A percentile compares a stretch with the other conserved stretches of the same genome.
These are phyloP conservation scores for Drosophila rhopaloa DNA, from an alignment of 1,140 invertebrate species.

Conservation along the genomic window DNA sequence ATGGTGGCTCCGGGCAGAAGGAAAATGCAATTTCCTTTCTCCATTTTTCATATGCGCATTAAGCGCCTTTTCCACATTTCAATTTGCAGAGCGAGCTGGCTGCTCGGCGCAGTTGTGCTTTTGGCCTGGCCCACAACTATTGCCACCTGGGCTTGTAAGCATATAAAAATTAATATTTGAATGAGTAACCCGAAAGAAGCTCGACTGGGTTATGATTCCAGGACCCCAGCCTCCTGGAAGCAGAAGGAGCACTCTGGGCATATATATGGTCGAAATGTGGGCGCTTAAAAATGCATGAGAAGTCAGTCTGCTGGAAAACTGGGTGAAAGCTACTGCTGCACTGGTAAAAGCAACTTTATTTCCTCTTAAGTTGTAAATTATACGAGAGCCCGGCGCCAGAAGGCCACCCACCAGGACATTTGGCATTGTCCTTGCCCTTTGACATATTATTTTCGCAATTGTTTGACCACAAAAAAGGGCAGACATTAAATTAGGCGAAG, in stretches of 20 bases:
- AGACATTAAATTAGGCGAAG: constrained; percentile 46
- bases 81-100: constrained; percentile 56
- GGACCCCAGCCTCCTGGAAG: constrained; percentile 1
- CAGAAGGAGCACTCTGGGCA: constrained; percentile 37
- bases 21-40: constrained; percentile 78
- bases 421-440: constrained; percentile 18
- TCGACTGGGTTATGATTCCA: constrained; percentile 53
- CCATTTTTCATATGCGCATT: constrained; percentile 80
- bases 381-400: constrained; percentile 58
- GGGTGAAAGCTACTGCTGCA: constrained; percentile 55
- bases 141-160: constrained; percentile 49
- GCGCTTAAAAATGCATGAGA: constrained; percentile 73
- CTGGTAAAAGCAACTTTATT: constrained; percentile 48
- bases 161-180: constrained; percentile 82
- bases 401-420: constrained; percentile 44
- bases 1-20: constrained; percentile 42
- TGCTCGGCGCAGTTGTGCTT: constrained; percentile 45
- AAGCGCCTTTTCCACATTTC: constrained; percentile 79
- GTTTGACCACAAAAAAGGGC: constrained; percentile 46
- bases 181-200: constrained; percentile 54
- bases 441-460: constrained; percentile 63
- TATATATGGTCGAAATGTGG: constrained; percentile 55
- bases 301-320: constrained; percentile 63
- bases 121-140: constrained; percentile 18
- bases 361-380: constrained; percentile 69